Percentiles rank a stretch among this genome's conserved stretches.
These are phyloP conservation scores for Nycticorax nycticorax DNA, from an alignment of 2,113 vertebrate genomes.

Conservation along the genomic window DNA sequence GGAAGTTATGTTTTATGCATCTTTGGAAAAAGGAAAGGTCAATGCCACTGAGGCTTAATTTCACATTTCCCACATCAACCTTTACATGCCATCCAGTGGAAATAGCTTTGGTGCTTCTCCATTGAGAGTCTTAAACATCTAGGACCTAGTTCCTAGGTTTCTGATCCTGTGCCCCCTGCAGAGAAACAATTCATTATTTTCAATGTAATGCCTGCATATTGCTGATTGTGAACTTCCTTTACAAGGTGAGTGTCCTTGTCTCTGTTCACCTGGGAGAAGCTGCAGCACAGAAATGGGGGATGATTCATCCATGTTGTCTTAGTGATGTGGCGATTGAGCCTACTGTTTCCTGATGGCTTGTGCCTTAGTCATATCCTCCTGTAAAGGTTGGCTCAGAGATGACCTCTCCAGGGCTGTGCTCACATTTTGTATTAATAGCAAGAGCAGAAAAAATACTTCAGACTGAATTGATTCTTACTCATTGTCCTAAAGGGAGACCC, in stretches of 20 bases:
- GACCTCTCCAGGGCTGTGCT: background rate
- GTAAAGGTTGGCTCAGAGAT: background rate
- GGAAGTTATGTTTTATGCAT: background rate
- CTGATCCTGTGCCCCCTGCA: background rate
- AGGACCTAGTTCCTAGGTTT: background rate
- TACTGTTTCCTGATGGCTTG: background rate
- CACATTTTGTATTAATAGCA: background rate
- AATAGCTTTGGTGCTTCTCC: background rate
- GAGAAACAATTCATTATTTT: background rate
- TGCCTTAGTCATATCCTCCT: background rate
- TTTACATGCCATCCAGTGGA: accelerated
- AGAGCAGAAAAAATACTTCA: background rate
- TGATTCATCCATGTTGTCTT: background rate
- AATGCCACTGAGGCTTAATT: background rate
- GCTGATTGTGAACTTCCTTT: background rate
- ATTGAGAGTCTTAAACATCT: background rate
- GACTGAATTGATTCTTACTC: background rate
- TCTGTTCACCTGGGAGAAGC: background rate
- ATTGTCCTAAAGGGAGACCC: background rate
- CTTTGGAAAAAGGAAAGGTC: background rate
- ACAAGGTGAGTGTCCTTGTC: background rate
- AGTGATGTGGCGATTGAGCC: background rate
- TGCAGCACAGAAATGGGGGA: background rate
- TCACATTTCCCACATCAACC: background rate
- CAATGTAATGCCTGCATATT: background rate